Evolutionary conservation across 2,888 invertebrate genomes (phyloP).

Genomic region (Scrobipalpa costella): DNA sequence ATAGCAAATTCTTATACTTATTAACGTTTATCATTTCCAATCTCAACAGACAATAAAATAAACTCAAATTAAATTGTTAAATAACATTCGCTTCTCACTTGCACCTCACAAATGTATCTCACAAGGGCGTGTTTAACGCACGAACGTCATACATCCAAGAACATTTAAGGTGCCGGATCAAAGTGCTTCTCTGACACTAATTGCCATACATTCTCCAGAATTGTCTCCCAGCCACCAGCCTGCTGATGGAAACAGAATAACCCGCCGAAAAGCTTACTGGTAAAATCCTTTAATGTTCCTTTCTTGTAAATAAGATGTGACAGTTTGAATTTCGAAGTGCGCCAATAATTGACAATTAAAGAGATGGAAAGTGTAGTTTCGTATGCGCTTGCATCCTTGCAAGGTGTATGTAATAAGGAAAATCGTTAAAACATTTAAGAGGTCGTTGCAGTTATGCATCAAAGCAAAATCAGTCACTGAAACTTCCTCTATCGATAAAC

Average conservation of each 20-base stretch:
- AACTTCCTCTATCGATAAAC: no score
- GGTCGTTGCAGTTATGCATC: neutral
- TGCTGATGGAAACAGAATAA: conserved; percentile 26
- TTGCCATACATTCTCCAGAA: conserved; percentile 48
- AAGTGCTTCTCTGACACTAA: conserved; percentile 58
- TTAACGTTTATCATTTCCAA: no score
- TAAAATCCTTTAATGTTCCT: conserved; percentile 19
- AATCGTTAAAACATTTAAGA: neutral
- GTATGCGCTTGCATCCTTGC: neutral
- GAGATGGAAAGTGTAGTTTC: conserved; percentile 5
- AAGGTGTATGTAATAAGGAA: neutral
- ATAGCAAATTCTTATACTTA: no score
- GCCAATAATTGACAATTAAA: conserved; percentile 3
- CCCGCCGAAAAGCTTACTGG: conserved; percentile 7
- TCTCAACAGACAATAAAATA: no score
- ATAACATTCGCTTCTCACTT: conserved; percentile 27
- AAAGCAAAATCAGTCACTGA: neutral
- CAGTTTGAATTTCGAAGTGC: neutral
- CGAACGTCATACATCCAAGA: conserved; percentile 56
- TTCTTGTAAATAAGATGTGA: conserved; percentile 6
- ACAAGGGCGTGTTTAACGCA: conserved; percentile 51
- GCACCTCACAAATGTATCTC: conserved; percentile 26
- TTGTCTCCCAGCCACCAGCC: conserved; percentile 29
- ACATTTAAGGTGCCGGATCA: conserved; percentile 65
- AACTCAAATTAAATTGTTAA: neutral